Conservation (phyloP, 2,797 vertebrate genomes). For the Mus minutoides region DNA sequence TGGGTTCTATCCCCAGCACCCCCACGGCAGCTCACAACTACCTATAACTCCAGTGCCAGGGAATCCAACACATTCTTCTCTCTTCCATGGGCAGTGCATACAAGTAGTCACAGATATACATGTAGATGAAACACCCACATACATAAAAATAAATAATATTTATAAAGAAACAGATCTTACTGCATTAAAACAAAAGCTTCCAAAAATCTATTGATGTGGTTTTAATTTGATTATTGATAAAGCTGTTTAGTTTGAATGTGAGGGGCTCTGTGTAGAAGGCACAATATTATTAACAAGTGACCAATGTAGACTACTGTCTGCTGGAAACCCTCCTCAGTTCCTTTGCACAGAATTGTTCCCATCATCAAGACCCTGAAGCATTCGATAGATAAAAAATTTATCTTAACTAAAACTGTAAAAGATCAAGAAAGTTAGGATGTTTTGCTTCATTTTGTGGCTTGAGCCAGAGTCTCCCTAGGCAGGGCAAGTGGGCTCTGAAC, state of each 20-base stretch:
- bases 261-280: background rate
- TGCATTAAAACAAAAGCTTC: constrained; percentile 16
- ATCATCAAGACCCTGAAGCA: constrained; percentile 1
- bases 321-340: constrained; percentile 14
- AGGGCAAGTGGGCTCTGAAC: background rate
- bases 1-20: background rate
- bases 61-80: background rate
- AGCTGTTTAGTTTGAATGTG: constrained; percentile 45
- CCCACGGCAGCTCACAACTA: background rate
- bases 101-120: background rate
- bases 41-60: background rate
- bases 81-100: background rate
- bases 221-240: background rate
- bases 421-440: background rate
- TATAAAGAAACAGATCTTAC: background rate
- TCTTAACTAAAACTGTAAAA: constrained; percentile 49
- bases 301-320: background rate
- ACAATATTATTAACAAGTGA: constrained; percentile 25
- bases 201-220: background rate
- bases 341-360: background rate
- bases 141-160: background rate
- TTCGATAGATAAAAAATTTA: constrained; percentile 14
- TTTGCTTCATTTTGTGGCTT: background rate
- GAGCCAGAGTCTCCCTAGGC: background rate
- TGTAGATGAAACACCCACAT: background rate